Percentiles rank a stretch among this genome's conserved stretches.
Evolutionary conservation across 2,888 invertebrate genomes (phyloP).

Genomic region (Myopa tessellatipennis): DNA sequence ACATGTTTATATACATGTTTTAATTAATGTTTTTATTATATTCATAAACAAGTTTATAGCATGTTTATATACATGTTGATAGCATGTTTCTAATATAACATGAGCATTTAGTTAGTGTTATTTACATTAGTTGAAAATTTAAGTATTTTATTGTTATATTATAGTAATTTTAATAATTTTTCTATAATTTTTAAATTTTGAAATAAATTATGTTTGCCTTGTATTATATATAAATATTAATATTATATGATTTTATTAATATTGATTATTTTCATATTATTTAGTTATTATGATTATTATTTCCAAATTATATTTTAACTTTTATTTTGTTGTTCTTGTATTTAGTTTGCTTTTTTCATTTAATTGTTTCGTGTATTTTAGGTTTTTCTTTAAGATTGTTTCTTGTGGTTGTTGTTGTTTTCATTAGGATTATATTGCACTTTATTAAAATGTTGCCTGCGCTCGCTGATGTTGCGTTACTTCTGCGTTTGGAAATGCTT

Average conservation of each 20-base stretch:
- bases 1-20: neutral
- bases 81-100: too few species aligned
- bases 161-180: neutral
- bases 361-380: neutral
- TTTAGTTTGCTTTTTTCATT: neutral
- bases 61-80: too few species aligned
- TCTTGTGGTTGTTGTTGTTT: too few species aligned
- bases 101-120: neutral
- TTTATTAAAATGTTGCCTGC: too few species aligned
- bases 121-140: neutral
- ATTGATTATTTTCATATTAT: neutral
- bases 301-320: neutral
- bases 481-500: too few species aligned
- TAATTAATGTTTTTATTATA: neutral
- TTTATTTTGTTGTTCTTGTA: neutral
- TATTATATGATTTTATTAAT: too few species aligned
- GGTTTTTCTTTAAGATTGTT: neutral
- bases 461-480: too few species aligned
- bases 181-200: neutral
- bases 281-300: slow-evolving; percentile 13
- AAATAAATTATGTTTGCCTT: neutral
- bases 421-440: too few species aligned
- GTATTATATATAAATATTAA: too few species aligned
- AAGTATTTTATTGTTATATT: neutral
- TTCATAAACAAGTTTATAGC: too few species aligned